phyloP scores from a whole-genome alignment of 2,888 invertebrate species.

The Drosophila merina region DNA sequence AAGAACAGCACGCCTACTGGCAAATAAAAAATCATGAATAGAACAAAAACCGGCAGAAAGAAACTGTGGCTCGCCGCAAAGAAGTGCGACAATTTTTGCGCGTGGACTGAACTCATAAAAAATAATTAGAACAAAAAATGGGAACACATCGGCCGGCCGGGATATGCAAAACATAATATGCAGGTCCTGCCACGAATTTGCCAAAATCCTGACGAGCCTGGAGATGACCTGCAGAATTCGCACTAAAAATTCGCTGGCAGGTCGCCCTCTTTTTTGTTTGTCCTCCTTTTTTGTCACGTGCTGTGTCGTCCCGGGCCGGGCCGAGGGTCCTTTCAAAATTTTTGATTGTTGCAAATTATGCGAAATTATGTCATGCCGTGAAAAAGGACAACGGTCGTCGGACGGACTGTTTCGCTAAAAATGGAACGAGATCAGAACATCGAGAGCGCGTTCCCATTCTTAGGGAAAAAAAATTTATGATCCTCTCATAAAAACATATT shows the following conservation, averaged over 20 bases:
- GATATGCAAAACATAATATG: slow-evolving; percentile 30
- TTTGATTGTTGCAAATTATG: slow-evolving; percentile 61
- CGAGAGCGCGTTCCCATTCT: slow-evolving; percentile 75
- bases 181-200: slow-evolving; percentile 18
- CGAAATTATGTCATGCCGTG: slow-evolving; percentile 76
- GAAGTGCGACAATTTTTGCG: slow-evolving; percentile 75
- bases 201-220: slow-evolving; percentile 15
- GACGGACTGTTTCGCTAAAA: slow-evolving; percentile 43
- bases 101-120: slow-evolving; percentile 77
- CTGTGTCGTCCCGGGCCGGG: slow-evolving; percentile 49
- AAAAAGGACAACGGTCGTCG: slow-evolving; percentile 19
- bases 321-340: slow-evolving; percentile 56
- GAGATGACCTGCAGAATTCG: slow-evolving; percentile 62
- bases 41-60: slow-evolving; percentile 26
- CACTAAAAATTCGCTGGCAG: slow-evolving; percentile 56
- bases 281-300: slow-evolving; percentile 69
- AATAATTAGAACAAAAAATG: slow-evolving; percentile 82
- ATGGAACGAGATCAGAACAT: slow-evolving; percentile 78
- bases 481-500: slow-evolving; percentile 65
- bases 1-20: slow-evolving; percentile 50
- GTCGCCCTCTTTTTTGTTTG: slow-evolving; percentile 37
- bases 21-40: slow-evolving; percentile 55
- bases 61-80: slow-evolving; percentile 65
- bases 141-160: slow-evolving; percentile 43
- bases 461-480: slow-evolving; percentile 56